Evolutionary conservation across 2,888 invertebrate species (phyloP).

Genomic region (Carterocephalus palaemon): DNA sequence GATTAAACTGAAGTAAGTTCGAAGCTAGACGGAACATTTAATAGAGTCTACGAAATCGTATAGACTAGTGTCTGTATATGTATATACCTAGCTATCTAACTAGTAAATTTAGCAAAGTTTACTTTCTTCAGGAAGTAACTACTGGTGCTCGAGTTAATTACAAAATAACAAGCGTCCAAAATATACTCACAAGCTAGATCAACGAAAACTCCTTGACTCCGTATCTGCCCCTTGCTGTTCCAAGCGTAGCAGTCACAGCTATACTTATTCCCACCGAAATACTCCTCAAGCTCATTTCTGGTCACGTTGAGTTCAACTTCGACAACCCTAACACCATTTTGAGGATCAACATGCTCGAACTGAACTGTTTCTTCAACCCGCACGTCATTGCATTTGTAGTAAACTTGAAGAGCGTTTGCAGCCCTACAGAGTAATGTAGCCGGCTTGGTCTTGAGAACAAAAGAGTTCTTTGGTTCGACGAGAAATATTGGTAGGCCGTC

Average conservation of each 20-base stretch:
- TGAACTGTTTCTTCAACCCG: conserved; percentile 78
- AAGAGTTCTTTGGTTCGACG: conserved; percentile 91
- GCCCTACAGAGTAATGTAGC: conserved; percentile 93
- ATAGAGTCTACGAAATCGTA: not conserved
- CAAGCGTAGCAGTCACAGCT: conserved; percentile 93
- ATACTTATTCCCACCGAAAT: conserved; percentile 86
- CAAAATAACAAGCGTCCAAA: too few relatives aligned
- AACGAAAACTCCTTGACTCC: conserved; percentile 87
- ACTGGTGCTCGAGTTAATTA: too few relatives aligned
- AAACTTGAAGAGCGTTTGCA: conserved; percentile 90
- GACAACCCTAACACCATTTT: conserved; percentile 86
- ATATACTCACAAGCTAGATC: conserved; percentile 91
- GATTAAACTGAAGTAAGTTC: conserved; percentile 7
- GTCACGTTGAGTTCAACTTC: conserved; percentile 88
- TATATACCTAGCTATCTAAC: too few relatives aligned
- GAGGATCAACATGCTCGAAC: conserved; percentile 87
- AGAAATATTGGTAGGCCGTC: conserved; percentile 91
- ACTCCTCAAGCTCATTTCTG: conserved; percentile 89
- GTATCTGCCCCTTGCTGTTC: conserved; percentile 86
- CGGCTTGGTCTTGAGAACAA: conserved; percentile 92
- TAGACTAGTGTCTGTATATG: too few relatives aligned
- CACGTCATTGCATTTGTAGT: conserved; percentile 88
- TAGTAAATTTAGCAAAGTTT: too few relatives aligned
- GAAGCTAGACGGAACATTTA: conserved; percentile 10
- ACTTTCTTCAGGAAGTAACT: too few relatives aligned